Base-by-base conservation (phyloP, 2,888 invertebrate genomes). In the Agrochola lota region DNA sequence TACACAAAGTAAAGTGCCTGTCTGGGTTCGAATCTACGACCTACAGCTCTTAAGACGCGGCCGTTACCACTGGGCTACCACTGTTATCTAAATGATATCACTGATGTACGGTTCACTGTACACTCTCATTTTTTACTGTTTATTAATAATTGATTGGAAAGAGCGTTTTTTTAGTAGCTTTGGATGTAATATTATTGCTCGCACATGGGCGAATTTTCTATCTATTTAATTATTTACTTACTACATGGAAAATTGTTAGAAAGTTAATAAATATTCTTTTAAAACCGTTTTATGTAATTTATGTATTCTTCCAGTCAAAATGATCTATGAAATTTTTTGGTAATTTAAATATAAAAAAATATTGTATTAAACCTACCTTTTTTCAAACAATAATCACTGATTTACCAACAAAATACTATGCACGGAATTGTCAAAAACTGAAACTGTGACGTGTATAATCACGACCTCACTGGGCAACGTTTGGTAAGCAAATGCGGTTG, bases 391-490 rank as follows among this genome's bases (percentile, higher is more conserved):
- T n/a, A 35, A 59, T 67, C 86, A 83, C 86, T 70, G 60, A 26
- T 69, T n/a, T 35, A 76, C 66, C 55, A 77, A 67, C 6, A 70
- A 57, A 76, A 78, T 59, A 73, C 6, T 26, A 74, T 49, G 11
- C 87, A 88, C 85, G 67, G 35, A 52, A 77, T 71, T 77, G 67
- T 87, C 79, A 66, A 71, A 60, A 81, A 83, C 75, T 84, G 20
- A 76, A 80, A 55, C 71, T 71, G 30, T 59, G 60, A 67, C 40
- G 81, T 40, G 60, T 74, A 62, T 66, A 46, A 57, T 74, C 85
- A 82, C 89, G 78, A 85, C 89, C 80, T 75, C 80, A 86, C 90
- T 86, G 79, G 68, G 26, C 78, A 75, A 83, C 83, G 90, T 75
- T 81, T 77, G 68, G 77, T 80, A 76, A 79, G 74, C 68, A 87